phyloP scores from a whole-genome alignment of 2,113 vertebrate genomes.

The Fulica atra region DNA sequence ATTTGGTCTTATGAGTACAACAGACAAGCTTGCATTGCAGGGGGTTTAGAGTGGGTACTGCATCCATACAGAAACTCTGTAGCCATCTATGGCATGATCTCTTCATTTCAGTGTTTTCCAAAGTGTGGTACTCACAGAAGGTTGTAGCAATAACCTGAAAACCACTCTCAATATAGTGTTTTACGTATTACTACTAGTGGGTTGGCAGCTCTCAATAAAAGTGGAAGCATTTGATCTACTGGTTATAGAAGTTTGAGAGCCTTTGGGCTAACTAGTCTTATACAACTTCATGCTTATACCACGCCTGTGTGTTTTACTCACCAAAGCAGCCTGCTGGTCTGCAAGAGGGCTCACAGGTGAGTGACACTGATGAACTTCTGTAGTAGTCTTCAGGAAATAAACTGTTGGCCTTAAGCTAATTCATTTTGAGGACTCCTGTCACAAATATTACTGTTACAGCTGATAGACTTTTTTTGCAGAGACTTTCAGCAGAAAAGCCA shows the following conservation, averaged over 20 bases:
- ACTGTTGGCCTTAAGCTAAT: neutral
- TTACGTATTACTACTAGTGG: neutral
- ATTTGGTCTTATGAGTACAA: neutral
- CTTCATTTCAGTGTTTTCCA: neutral
- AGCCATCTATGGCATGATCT: neutral
- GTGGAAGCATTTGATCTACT: neutral
- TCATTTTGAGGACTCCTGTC: neutral
- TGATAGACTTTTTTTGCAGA: neutral
- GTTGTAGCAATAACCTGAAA: neutral
- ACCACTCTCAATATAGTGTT: neutral
- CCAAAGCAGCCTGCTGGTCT: neutral
- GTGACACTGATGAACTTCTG: neutral
- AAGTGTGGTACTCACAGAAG: neutral
- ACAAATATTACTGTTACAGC: neutral
- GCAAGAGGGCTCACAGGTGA: neutral
- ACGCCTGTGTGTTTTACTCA: neutral
- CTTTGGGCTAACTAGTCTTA: neutral
- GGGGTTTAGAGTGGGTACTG: neutral
- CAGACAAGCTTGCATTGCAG: neutral
- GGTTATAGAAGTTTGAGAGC: neutral
- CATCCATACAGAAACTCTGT: neutral
- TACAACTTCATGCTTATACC: neutral
- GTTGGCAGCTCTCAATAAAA: neutral
- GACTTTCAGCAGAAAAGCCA: neutral
- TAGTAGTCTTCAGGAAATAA: neutral